Base-by-base conservation (phyloP, 2,113 vertebrate genomes). In the Lamprotornis superbus region DNA sequence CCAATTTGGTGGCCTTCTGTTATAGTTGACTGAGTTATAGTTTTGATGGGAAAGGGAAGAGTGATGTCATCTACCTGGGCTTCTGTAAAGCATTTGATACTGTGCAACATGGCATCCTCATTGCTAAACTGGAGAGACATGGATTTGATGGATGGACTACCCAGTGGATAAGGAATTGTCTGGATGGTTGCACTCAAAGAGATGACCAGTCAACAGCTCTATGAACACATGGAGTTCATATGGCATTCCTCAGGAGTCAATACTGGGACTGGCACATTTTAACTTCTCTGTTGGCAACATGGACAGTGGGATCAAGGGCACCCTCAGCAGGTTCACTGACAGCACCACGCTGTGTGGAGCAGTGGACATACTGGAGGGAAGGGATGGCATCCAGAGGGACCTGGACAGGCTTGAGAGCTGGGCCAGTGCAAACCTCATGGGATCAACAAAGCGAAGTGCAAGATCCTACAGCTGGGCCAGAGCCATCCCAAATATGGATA, bases 291-390 rank as follows among this genome's bases (percentile, higher is more conserved):
- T 31, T 44, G 31, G 21, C 5, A 12, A 3, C 31, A 18, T 5
- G 4, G 7, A 10, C 31, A 31, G 40, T 22, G 35, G n/a, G 31
- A 57, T 19, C 3, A 53, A 53, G 35, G 8, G 25, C 33, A 15
- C 17, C 9, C 42, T 57, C 42, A 65, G 42, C 13, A 25, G 13
- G 35, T 1, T 30, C 52, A 3, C 42, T 27, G 35, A 3, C 17
- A 56, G 30, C 25, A 44, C 18, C 33, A 44, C 50, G 33, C 37
- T 57, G 18, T 33, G 33, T 11, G 15, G 27, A 44, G 30, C 24
- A 9, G 24, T 31, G 0, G 0, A 27, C 7, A 49, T 0, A 0
- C 18, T 33, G 31, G 18, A 65, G 52, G 31, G 31, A 50, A 57
- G 44, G 52, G 60, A 17, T 59, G 60, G 19, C 60, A 52, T 59